Evolutionary conservation across 2,797 vertebrate species (phyloP), one percentile per base, ranked within the genome.

Genomic region (Thunnus albacares): DNA sequence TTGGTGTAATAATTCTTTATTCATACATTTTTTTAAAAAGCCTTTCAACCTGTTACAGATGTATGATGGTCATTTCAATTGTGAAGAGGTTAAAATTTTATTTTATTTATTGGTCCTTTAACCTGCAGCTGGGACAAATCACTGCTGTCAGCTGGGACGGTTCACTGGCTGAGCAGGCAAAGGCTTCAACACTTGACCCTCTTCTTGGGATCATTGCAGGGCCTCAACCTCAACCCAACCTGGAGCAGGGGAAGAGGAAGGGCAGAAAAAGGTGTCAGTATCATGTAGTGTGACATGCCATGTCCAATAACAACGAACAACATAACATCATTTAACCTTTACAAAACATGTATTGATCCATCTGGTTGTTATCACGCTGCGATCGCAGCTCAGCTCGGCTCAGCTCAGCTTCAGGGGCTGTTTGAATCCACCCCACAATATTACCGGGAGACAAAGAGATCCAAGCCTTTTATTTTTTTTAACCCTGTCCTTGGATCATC

Each of bases 311-410:
- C 94, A 95, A 91, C 87, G 84, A 85, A 83, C 91, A 92, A 95
- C 95, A 94, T 94, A 95, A 93, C 95, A 94, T 96, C 95, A 92
- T 95, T 96, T 96, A 96, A 96, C 96, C 96, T 96, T 96, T 96
- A 96, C 95, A 96, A 95, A 95, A 91, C 92, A 85, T 53, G 75
- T 95, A 96, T 96, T 95, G 96, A 96, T 96, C 95, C 90, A 86
- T 89, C 90, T 90, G 90, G 86, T 77, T 80, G 89, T 95, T 96
- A 96, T 96, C 96, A 75, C n/a, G 22, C 87, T 51, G 52, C 63
- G 38, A 96, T 96, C 96, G 75, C 90, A 89, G 93, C 92, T 91
- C 82, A 76, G 89, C 92, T 90, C 66, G 26, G 87, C 87, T 93
- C 91, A 92, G 91, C 92, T 93, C 88, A 88, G 91, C 90, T 92